phyloP scores from a whole-genome alignment of 2,888 invertebrate genomes.

The Sesia apiformis region DNA sequence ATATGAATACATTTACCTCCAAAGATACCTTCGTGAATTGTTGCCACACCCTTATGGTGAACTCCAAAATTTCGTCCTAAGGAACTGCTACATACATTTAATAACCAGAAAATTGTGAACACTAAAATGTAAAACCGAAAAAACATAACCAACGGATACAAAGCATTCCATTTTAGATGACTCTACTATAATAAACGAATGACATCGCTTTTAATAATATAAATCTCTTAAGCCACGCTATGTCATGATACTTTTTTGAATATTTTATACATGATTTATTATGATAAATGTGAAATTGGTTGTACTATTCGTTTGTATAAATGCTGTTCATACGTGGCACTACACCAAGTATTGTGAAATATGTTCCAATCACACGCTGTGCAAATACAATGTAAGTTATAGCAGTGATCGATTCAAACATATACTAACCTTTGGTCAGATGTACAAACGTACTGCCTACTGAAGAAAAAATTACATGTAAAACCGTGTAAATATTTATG shows the following conservation, averaged over 20 bases:
- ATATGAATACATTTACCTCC: neutral
- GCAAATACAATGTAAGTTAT: constrained; percentile 39
- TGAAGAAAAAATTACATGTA: no score
- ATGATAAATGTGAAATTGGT: constrained; percentile 52
- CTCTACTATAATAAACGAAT: constrained; percentile 7
- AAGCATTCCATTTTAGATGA: constrained; percentile 39
- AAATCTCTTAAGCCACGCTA: constrained; percentile 29
- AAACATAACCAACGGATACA: constrained; percentile 53
- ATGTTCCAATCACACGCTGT: constrained; percentile 50
- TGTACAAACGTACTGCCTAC: no score
- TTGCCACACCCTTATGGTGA: neutral
- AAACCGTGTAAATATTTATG: no score
- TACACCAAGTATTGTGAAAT: constrained; percentile 36
- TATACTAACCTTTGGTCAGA: no score
- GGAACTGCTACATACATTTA: constrained; percentile 21
- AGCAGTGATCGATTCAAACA: neutral
- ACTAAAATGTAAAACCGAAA: constrained; percentile 44
- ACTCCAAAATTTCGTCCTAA: constrained; percentile 9
- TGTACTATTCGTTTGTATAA: constrained; percentile 31
- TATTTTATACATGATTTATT: constrained; percentile 36
- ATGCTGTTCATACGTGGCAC: constrained; percentile 14
- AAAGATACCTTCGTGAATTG: constrained; percentile 5
- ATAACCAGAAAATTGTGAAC: constrained; percentile 24
- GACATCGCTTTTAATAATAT: constrained; percentile 1
- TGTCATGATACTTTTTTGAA: constrained; percentile 9